Base-by-base conservation (phyloP, 1,140 invertebrate species). In the Drosophila azteca region DNA sequence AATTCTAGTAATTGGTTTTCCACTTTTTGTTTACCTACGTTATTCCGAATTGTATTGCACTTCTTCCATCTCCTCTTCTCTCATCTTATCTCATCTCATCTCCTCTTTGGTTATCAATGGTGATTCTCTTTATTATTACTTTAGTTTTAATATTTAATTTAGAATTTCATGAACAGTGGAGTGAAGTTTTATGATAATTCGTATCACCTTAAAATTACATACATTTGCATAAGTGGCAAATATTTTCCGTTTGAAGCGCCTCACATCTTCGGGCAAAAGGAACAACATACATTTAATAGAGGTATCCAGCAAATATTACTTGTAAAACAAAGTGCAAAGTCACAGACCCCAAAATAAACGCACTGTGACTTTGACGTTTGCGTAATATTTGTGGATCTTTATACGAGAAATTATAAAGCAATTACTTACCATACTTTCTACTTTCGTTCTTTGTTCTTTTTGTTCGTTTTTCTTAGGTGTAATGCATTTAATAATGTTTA, bases 81-180 rank as follows among this genome's bases (percentile, higher is more conserved):
- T 24, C n/a, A n/a, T n/a, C n/a, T n/a, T n/a, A 20, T 20, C 17
- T 20, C 17, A 20, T 26, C 48, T 62, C n/a, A n/a, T 17, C 26
- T 9, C 31, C 41, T 53, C 24, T 24, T 46, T 57, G 45, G 65
- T 39, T 54, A 73, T 53, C 39, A 59, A 54, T 66, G 48, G 39
- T 20, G 17, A 52, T 57, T 41, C 13, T 24, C 39, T 43, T 46
- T 58, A 52, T 50, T 73, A 24, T 48, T 58, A 48, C 9, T 57
- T 60, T 60, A 43, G 7, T 26, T 69, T 88, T 77, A 74, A 71
- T 61, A 77, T 83, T 46, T 90, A 85, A 87, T 90, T 90, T 90
- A 90, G 79, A 90, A 90, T 90, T 74, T 90, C 78, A 69, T 90
- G 66, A 75, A 71, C 85, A 80, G 59, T 83, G 64, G 45, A 67